A percentile compares a stretch with the other conserved stretches of the same genome.
Conservation (phyloP, 2,113 vertebrate species). For the Climacteris rufus region DNA sequence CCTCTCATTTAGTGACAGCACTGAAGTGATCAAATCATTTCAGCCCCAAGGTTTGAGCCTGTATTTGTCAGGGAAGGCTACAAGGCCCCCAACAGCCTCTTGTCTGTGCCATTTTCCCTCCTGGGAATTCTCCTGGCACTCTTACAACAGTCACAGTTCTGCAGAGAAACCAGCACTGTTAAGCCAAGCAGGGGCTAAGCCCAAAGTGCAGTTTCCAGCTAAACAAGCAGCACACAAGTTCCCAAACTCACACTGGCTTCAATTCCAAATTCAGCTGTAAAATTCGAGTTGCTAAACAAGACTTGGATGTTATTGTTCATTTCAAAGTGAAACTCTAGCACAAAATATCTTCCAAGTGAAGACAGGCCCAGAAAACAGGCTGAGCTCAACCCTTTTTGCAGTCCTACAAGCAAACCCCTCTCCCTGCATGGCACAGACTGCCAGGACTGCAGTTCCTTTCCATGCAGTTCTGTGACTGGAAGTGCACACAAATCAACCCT, state of each 20-base stretch:
- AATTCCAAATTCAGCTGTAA: background rate
- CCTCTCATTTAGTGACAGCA: background rate
- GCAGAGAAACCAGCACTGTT: background rate
- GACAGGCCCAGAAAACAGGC: rapidly evolving
- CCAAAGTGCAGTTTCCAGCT: background rate
- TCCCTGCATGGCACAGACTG: background rate
- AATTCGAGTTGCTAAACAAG: background rate
- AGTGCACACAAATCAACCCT: background rate
- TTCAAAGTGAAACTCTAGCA: background rate
- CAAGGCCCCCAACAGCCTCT: rapidly evolving
- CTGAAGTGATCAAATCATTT: rapidly evolving
- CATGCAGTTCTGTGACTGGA: rapidly evolving
- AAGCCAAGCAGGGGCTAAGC: background rate
- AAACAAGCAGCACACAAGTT: background rate
- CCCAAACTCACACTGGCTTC: rapidly evolving
- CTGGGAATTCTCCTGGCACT: background rate
- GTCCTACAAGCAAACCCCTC: rapidly evolving
- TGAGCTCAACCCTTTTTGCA: background rate
- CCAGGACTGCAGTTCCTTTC: background rate
- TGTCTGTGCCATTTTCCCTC: rapidly evolving
- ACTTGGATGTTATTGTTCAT: rapidly evolving
- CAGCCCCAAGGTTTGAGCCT: rapidly evolving
- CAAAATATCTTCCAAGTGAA: rapidly evolving
- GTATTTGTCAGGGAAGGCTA: background rate
- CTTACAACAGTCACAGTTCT: background rate